A percentile compares a stretch with the other conserved stretches of the same genome.
phyloP scores from a whole-genome alignment of 2,113 vertebrate genomes.

The Danio rerio region DNA sequence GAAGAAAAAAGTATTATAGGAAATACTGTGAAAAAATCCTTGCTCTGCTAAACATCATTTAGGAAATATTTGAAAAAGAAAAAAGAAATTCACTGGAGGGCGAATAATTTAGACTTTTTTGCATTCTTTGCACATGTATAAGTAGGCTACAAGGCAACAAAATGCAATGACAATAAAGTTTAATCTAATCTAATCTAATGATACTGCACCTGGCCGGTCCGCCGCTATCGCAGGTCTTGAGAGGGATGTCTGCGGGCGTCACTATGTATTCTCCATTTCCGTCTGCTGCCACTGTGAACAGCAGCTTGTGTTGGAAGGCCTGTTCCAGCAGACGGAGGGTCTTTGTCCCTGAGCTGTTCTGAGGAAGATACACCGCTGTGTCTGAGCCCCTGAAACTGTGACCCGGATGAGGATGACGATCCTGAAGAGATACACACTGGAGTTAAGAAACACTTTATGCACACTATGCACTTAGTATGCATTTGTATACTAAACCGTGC shows the following conservation, averaged over 20 bases:
- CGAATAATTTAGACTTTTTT: too few species aligned
- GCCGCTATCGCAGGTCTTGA: slow-evolving; percentile 59
- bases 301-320: slow-evolving; percentile 65
- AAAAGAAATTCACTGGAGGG: too few species aligned
- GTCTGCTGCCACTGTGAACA: slow-evolving; percentile 67
- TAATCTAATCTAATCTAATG: too few species aligned
- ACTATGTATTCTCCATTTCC: slow-evolving; percentile 57
- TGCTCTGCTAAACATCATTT: too few species aligned
- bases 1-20: too few species aligned
- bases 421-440: slow-evolving; percentile 50
- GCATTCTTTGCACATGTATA: too few species aligned
- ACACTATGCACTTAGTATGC: neutral
- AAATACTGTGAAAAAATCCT: too few species aligned
- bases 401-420: slow-evolving; percentile 68
- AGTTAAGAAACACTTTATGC: neutral
- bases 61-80: too few species aligned
- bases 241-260: slow-evolving; percentile 58
- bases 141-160: too few species aligned
- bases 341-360: slow-evolving; percentile 63
- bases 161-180: too few species aligned
- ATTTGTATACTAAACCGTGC: too few species aligned
- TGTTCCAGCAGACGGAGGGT: slow-evolving; percentile 60
- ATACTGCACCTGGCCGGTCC: slow-evolving; percentile 50
- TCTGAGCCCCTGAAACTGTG: slow-evolving; percentile 57
- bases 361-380: slow-evolving; percentile 65